Conservation (phyloP, 1,140 invertebrate genomes). For the Thrips palmi region DNA sequence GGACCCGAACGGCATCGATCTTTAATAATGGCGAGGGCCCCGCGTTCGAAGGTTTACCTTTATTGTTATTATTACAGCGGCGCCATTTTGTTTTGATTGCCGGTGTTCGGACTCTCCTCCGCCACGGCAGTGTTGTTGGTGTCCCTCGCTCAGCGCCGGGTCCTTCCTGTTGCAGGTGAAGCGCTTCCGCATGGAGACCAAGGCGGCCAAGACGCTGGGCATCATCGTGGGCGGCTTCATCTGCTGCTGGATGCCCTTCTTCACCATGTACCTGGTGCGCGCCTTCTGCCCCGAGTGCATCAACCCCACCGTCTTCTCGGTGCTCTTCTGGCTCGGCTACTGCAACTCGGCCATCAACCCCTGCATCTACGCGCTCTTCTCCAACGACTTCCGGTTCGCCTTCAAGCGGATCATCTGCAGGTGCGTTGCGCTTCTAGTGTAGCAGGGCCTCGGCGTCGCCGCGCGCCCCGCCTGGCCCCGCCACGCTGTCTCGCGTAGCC, state of each 20-base stretch:
- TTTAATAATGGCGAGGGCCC: too few relatives aligned
- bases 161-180: too few relatives aligned
- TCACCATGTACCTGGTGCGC: conserved; percentile 75
- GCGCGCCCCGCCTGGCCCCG: too few relatives aligned
- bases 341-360: conserved; percentile 92
- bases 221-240: conserved; percentile 90
- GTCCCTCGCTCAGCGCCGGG: conserved; percentile 1
- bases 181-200: conserved; percentile 76
- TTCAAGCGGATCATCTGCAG: conserved; percentile 82
- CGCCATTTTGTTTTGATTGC: not conserved
- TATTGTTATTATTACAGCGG: too few relatives aligned
- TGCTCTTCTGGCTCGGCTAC: conserved; percentile 94
- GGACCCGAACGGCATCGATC: too few relatives aligned
- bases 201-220: conserved; percentile 83
- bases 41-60: too few relatives aligned
- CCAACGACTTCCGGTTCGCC: conserved; percentile 78
- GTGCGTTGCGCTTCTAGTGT: conserved; percentile 29
- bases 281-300: conserved; percentile 69
- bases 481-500: too few relatives aligned
- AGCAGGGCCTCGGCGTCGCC: conserved; percentile 8
- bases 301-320: conserved; percentile 61
- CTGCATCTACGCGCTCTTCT: conserved; percentile 79
- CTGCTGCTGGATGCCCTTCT: conserved; percentile 88
- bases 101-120: not conserved
- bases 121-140: too few relatives aligned